A percentile compares a stretch with the other conserved stretches of the same genome.
Evolutionary conservation across 1,140 invertebrate genomes (phyloP).

Genomic region (Drosophila arizonae): DNA sequence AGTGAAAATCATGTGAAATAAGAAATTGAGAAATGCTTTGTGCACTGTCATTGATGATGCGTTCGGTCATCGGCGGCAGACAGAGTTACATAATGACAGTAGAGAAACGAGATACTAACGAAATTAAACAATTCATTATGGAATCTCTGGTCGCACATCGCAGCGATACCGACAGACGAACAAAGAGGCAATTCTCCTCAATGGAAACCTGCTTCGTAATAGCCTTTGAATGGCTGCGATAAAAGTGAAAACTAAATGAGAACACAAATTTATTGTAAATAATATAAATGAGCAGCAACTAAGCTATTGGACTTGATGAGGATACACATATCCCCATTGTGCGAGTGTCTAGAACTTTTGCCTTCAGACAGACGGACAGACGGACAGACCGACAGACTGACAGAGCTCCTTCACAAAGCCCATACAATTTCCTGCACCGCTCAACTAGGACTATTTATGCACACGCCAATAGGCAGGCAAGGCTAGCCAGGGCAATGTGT

Average conservation of each 20-base stretch:
- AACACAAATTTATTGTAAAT: slow-evolving; percentile 61
- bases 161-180: slow-evolving; percentile 12
- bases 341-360: slow-evolving; percentile 21
- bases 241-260: slow-evolving; percentile 77
- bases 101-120: slow-evolving; percentile 40
- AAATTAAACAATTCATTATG: slow-evolving; percentile 67
- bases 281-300: slow-evolving; percentile 47
- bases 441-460: slow-evolving; percentile 22
- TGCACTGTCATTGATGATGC: slow-evolving; percentile 43
- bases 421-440: slow-evolving; percentile 49
- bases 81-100: slow-evolving; percentile 47
- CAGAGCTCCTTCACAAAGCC: slow-evolving; percentile 39
- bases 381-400: slow-evolving; percentile 1
- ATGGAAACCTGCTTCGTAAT: slow-evolving; percentile 62
- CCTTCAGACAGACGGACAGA: slow-evolving; percentile 12
- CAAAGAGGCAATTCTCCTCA: slow-evolving; percentile 18
- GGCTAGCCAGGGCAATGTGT: slow-evolving; percentile 1
- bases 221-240: slow-evolving; percentile 36
- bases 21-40: slow-evolving; percentile 28
- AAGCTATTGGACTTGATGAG: slow-evolving; percentile 27
- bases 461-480: slow-evolving; percentile 36
- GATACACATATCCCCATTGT: slow-evolving; percentile 37
- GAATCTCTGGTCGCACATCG: slow-evolving; percentile 33
- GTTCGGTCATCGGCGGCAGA: slow-evolving; percentile 19
- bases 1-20: slow-evolving; percentile 30